Conservation (phyloP, 2,113 vertebrate genomes). For the Strix aluco region DNA sequence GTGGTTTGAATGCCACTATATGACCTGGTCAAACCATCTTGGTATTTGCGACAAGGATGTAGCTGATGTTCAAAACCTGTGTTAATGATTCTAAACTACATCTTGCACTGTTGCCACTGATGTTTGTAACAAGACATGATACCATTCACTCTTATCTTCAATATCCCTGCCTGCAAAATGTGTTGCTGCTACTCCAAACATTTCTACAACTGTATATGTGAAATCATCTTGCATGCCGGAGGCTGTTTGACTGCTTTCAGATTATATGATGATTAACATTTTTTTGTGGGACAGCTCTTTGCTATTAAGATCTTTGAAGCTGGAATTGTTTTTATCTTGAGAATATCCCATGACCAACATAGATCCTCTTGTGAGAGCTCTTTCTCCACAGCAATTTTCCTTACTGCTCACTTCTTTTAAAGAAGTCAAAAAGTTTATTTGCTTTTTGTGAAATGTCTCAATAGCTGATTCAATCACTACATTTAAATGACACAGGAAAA, state of each 20-base stretch:
- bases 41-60: not conserved
- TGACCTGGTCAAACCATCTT: not conserved
- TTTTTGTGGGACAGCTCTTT: not conserved
- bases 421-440: not conserved
- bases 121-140: not conserved
- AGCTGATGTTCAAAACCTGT: not conserved
- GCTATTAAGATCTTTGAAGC: not conserved
- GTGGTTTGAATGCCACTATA: not conserved
- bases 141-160: not conserved
- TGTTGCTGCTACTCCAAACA: not conserved
- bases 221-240: not conserved
- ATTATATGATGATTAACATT: not conserved
- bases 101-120: not conserved
- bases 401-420: not conserved
- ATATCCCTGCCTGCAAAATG: not conserved
- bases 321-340: not conserved
- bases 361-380: not conserved
- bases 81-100: not conserved
- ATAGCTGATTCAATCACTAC: not conserved
- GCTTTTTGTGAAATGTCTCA: not conserved
- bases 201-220: not conserved
- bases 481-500: constrained; percentile 17
- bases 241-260: not conserved
- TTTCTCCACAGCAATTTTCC: not conserved
- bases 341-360: not conserved